Base-by-base conservation (phyloP, 2,888 invertebrate species). In the Mythimna vitellina region DNA sequence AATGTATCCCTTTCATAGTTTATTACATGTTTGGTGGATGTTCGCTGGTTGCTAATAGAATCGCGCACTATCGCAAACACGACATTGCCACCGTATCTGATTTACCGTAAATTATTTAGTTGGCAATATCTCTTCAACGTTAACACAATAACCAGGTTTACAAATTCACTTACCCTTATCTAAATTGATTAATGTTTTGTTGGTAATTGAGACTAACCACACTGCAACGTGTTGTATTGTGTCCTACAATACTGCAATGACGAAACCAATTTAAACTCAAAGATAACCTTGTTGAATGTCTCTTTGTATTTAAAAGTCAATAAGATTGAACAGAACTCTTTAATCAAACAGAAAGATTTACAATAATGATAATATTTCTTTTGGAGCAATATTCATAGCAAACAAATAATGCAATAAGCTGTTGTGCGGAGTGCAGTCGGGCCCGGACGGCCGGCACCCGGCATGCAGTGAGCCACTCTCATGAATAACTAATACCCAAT, bases 401-500 rank as follows among this genome's bases (percentile, higher is more conserved):
- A 84, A 86, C 58, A 71, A 75, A 70, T 83, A 87, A 82, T 84
- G 77, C 82, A 87, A 86, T 87, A 86, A 86, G 83, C 83, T 82
- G 68, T 65, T 70, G 76, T 76, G 73, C 72, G 78, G 67, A 82
- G 76, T 84, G 88, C 82, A 86, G 72, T 70, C 76, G 76, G 71
- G 67, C 76, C 70, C 75, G 70, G 83, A 72, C 82, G 76, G 80
- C 81, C 56, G 49, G 51, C n/a, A 51, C 51, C 22, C 46, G 77
- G 80, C 25, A 12, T 69, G 54, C 66, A 60, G 51, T 67, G 79
- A 81, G 81, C 80, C 85, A 76, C 85, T 78, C 86, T 90, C 90
- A 92, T 93, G 92, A 93, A 93, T 94, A 93, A 90, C 84, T 84
- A 88, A 92, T 89, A 88, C 76, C 77, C 83, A 88, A 86, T 92